Evolutionary conservation across 2,113 vertebrate species (phyloP), one percentile per base, ranked within the genome.

Genomic region (Anarrhichthys ocellatus): DNA sequence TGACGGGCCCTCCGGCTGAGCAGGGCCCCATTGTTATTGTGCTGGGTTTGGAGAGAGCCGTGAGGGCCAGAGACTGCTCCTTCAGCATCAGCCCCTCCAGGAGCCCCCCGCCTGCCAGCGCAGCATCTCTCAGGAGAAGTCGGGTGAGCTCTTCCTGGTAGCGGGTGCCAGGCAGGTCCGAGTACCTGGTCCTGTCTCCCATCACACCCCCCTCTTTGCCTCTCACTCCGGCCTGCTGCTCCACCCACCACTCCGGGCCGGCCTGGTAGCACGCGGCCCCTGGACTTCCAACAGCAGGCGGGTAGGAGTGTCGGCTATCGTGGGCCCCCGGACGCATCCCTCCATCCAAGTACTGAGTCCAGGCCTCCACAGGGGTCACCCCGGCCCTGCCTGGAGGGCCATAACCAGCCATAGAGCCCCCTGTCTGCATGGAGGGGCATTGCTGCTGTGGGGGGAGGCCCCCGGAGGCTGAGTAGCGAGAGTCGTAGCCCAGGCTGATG

Each of bases 401-500:
- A 2, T 93, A 94, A 3, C 90, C 86, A 1, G 63, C 78, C 15
- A 69, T 76, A 6, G 87, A 78, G 22, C 89, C 87, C 32, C 89
- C 93, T 0, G 88, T 48, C 73, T 92, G 94, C 59, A 87, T 76
- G 40, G 91, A 91, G 56, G 88, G 85, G 11, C 90, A 89, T 10
- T 88, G 93, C 80, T 92, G 92, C 63, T 87, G 93, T 13, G 52
- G 94, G 1, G 93, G 87, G 52, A 91, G 78, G 32, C 87, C 87
- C n/a, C 92, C 93, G 27, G 92, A 95, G 38, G 94, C 91, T 3
- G 95, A 93, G 79, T 96, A 95, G 38, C 96, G 94, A 0, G 94
- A 95, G 92, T 97, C 96, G 6, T 96, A 97, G 78, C 96, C 96
- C 84, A 97, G 93, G 86, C 96, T 97, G 92, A 97, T 97, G 78